Percentiles rank a stretch among this genome's conserved stretches.
Evolutionary conservation across 2,888 invertebrate species (phyloP).

Genomic region (Agrilus cyanescens): DNA sequence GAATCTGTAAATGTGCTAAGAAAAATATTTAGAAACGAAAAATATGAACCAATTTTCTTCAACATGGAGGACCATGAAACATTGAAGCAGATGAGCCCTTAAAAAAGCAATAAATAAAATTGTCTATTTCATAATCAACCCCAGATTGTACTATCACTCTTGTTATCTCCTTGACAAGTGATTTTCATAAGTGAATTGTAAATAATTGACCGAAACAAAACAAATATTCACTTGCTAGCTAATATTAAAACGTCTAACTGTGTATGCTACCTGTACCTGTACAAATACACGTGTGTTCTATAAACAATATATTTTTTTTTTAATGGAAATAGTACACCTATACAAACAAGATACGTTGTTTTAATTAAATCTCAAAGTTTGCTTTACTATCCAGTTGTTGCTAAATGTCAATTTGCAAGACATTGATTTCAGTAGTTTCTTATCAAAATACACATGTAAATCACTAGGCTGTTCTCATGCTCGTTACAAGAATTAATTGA

Average conservation of each 20-base stretch:
- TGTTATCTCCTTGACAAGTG: slow-evolving; percentile 31
- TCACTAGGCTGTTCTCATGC: too few species aligned
- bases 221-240: slow-evolving; percentile 22
- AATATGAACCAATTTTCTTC: too few species aligned
- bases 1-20: too few species aligned
- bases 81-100: too few species aligned
- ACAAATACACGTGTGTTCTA: slow-evolving; percentile 15
- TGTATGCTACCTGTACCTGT: slow-evolving; percentile 9
- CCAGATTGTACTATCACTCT: slow-evolving; percentile 11
- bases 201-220: slow-evolving; percentile 35
- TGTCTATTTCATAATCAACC: slow-evolving; percentile 1
- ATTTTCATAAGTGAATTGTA: slow-evolving; percentile 35
- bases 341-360: slow-evolving; percentile 26
- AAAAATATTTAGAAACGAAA: too few species aligned
- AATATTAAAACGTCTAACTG: too few species aligned
- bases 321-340: slow-evolving; percentile 25
- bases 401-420: neutral
- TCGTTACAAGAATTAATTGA: too few species aligned
- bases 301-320: slow-evolving; percentile 16
- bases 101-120: too few species aligned
- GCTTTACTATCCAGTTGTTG: neutral
- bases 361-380: slow-evolving; percentile 27
- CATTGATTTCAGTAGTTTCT: neutral
- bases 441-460: neutral
- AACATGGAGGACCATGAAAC: too few species aligned